Conservation (phyloP, 2,113 vertebrate species). For the Prunella himalayana region DNA sequence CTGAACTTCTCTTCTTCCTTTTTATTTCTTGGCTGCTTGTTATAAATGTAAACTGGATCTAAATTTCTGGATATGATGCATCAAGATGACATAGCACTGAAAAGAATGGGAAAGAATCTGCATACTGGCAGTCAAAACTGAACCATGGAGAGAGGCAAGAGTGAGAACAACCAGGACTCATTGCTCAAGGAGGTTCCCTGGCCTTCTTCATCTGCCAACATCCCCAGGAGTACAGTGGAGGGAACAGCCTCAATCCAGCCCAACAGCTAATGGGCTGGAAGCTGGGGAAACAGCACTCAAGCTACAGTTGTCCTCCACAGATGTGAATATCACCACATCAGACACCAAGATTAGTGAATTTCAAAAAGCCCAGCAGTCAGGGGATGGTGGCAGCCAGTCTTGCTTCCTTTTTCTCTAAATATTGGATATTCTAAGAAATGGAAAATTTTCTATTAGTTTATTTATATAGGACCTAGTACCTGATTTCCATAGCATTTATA, state of each 20-base stretch:
- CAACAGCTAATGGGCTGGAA: background rate
- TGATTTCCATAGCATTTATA: background rate
- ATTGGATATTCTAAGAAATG: background rate
- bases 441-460: background rate
- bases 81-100: background rate
- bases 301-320: background rate
- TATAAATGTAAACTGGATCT: background rate
- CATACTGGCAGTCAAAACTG: background rate
- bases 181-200: background rate
- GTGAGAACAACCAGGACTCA: background rate
- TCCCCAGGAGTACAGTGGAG: rapidly evolving
- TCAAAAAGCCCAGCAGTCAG: background rate
- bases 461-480: background rate
- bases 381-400: background rate
- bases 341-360: background rate
- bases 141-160: background rate
- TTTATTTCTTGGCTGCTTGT: background rate
- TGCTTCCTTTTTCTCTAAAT: background rate
- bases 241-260: background rate
- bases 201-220: background rate
- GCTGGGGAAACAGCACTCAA: background rate
- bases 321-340: background rate
- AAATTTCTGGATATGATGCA: background rate
- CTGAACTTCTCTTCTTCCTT: background rate
- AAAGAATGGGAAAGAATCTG: background rate